Evolutionary conservation across 2,888 invertebrate genomes (phyloP).

Genomic region (Nomada fucata): DNA sequence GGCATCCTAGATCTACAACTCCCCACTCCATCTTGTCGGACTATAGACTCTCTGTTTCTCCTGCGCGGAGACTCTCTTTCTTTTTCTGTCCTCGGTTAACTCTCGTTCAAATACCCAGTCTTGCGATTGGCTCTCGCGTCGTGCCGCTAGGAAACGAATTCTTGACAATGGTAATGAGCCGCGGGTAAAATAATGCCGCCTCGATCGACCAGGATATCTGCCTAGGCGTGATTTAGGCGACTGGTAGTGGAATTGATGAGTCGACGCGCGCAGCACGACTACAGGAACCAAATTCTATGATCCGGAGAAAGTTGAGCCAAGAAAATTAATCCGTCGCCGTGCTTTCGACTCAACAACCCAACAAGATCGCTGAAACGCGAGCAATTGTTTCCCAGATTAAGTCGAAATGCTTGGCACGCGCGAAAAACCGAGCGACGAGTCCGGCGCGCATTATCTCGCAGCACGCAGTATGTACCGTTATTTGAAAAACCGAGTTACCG

Average conservation of each 20-base stretch:
- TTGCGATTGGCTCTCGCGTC: conserved; percentile 38
- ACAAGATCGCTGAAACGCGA: background rate
- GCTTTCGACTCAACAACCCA: too few relatives aligned
- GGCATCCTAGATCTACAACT: conserved; percentile 76
- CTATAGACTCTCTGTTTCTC: conserved; percentile 45
- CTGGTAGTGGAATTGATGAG: conserved; percentile 18
- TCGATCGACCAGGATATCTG: conserved; percentile 35
- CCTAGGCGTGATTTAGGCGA: conserved; percentile 25
- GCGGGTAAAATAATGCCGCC: conserved; percentile 42
- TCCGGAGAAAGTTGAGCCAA: conserved; percentile 24
- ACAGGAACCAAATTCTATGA: background rate
- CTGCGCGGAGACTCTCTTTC: conserved; percentile 33
- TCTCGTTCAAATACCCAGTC: conserved; percentile 29
- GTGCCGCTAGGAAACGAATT: conserved; percentile 58
- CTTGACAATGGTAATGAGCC: conserved; percentile 54
- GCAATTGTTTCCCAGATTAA: too few relatives aligned
- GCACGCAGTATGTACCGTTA: conserved; percentile 54
- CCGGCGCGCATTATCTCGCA: conserved; percentile 49
- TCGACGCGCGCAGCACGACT: background rate
- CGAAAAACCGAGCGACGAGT: conserved; percentile 4
- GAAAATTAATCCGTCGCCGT: background rate
- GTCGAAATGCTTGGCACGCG: background rate
- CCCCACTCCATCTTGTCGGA: conserved; percentile 47
- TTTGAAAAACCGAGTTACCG: conserved; percentile 60
- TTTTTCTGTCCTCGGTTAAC: conserved; percentile 26